Evolutionary conservation across 2,113 vertebrate species (phyloP), one percentile per base, ranked within the genome.

Genomic region (Pycnonotus jocosus): DNA sequence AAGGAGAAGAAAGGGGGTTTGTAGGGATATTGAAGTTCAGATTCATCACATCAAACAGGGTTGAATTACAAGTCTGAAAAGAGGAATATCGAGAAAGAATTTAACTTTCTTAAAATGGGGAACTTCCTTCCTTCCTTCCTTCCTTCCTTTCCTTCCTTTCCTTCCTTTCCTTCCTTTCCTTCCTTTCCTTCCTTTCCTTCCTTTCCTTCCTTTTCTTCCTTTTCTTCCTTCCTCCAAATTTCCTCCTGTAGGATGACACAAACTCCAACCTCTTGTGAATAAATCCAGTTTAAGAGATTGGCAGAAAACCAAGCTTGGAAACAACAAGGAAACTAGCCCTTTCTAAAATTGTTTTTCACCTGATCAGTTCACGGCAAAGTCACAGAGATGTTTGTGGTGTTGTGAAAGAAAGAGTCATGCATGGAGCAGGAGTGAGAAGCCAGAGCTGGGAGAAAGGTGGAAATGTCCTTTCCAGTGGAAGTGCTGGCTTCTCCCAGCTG

Each of bases 81-180:
- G 37, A 19, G 3, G 10, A 78, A 37, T 40, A 65, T 15, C 0
- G 1, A 81, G 8, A 78, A 19, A 4, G 7, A 61, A 70, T 13
- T 56, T 18, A 57, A n/a, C 4, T 70, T 56, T 70, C n/a, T 66
- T 40, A 50, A 74, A 38, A 66, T 64, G 6, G 7, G 4, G 11
- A 11, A 5, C 6, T 28, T 23, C 37, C 7, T 47, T 40, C 64
- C 48, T 37, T 35, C 23, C 24, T 6, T 56, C 20, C 11, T 9
- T 16, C 11, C 21, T 23, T 44, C 5, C 15, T 12, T 61, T 9
- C 12, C 12, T 50, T 27, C 24, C 8, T 27, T 27, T 7, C 15
- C 42, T 42, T 19, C 20, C 18, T 45, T 10, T 31, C 7, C 23
- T 10, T 12, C 11, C 16, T 8, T 17, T 11, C 2, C 61, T 53